A percentile compares a stretch with the other conserved stretches of the same genome.
Conservation (phyloP, 2,797 vertebrate species). For the Miichthys miiuy region DNA sequence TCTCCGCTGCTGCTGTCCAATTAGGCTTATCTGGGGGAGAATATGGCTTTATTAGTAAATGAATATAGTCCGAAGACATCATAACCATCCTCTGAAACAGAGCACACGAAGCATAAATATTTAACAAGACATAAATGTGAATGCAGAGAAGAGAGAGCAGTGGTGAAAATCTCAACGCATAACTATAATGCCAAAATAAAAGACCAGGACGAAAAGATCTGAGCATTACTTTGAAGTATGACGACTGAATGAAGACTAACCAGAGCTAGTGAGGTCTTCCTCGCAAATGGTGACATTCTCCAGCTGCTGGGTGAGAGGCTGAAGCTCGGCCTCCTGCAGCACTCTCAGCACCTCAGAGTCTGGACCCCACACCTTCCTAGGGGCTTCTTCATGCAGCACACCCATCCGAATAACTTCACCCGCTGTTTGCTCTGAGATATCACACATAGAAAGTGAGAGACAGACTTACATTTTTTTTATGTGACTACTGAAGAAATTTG, state of each 20-base stretch:
- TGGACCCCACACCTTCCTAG: conserved; percentile 90
- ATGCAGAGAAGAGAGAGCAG: background rate
- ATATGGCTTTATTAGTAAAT: background rate
- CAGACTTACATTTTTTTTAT: no score
- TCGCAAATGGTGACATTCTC: conserved; percentile 75
- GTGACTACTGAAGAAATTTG: background rate
- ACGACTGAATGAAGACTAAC: conserved; percentile 42
- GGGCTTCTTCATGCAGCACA: conserved; percentile 82
- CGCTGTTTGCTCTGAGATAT: conserved; percentile 83
- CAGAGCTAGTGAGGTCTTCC: conserved; percentile 30
- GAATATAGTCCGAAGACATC: background rate
- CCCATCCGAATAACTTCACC: conserved; percentile 89
- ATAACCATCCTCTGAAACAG: background rate
- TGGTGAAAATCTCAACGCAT: background rate
- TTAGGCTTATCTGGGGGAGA: conserved; percentile 66
- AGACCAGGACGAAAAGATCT: background rate
- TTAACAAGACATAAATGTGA: no score
- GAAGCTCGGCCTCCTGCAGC: conserved; percentile 91
- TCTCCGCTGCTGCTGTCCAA: conserved; percentile 36
- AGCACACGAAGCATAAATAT: no score
- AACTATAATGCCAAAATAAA: background rate
- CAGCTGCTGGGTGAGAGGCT: conserved; percentile 88
- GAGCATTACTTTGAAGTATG: background rate
- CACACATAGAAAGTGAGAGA: conserved; percentile 2
- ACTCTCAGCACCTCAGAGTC: conserved; percentile 88